Percentiles rank a stretch among this genome's conserved stretches.
These are phyloP conservation scores for Cydia splendana DNA, from an alignment of 1,140 invertebrate species.

Conservation along the genomic window DNA sequence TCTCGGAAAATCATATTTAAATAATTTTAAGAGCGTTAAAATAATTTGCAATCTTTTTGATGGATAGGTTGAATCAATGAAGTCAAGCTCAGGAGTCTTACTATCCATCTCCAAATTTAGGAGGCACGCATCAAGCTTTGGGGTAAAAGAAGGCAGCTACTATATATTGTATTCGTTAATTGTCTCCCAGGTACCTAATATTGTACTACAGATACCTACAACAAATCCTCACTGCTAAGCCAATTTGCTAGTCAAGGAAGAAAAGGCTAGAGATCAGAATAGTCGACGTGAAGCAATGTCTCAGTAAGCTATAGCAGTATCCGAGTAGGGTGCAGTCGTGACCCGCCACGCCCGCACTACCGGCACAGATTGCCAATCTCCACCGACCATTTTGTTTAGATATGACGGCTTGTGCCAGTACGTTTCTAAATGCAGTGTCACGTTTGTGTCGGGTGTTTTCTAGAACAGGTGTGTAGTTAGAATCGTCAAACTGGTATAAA, in stretches of 20 bases:
- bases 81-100: too few species aligned
- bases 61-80: too few species aligned
- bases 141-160: too few species aligned
- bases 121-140: too few species aligned
- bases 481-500: neutral
- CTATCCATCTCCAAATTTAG: too few species aligned
- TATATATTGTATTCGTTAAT: neutral
- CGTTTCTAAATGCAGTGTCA: conserved; percentile 42
- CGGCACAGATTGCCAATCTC: conserved; percentile 38
- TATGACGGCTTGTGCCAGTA: conserved; percentile 18
- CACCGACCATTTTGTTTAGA: conserved; percentile 37
- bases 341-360: conserved; percentile 17
- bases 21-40: too few species aligned
- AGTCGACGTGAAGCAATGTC: neutral
- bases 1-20: too few species aligned
- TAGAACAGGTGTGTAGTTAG: conserved; percentile 40
- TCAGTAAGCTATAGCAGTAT: neutral
- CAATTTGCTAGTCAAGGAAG: too few species aligned
- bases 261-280: neutral
- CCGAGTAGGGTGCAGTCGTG: conserved; percentile 1
- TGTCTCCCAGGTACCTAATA: neutral
- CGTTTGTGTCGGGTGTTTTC: neutral
- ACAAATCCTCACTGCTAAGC: too few species aligned
- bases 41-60: too few species aligned
- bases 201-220: too few species aligned